Conservation (phyloP, 2,113 vertebrate species). For the Ailurus styani region DNA sequence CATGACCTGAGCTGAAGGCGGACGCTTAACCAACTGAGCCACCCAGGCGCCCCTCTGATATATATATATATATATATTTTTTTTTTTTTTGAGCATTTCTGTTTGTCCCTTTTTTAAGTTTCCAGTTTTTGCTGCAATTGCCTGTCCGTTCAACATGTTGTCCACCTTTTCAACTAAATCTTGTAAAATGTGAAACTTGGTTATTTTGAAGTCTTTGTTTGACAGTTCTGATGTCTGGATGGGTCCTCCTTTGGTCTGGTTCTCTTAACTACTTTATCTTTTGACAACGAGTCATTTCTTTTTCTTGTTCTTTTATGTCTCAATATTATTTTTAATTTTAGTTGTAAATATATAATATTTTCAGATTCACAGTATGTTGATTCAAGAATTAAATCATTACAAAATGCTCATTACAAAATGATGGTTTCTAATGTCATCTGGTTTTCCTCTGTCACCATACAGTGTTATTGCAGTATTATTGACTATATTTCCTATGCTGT, state of each 20-base stretch:
- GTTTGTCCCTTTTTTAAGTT: not conserved
- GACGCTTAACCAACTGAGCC: too few species aligned
- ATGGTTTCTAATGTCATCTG: not conserved
- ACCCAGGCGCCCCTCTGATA: too few species aligned
- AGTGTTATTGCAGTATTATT: not conserved
- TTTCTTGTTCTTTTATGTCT: not conserved
- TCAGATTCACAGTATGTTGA: not conserved
- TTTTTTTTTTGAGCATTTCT: not conserved
- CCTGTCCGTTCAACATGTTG: not conserved
- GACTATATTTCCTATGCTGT: not conserved
- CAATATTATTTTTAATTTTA: not conserved
- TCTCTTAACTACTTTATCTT: not conserved
- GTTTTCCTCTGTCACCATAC: not conserved
- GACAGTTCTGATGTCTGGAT: not conserved
- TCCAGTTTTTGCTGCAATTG: not conserved
- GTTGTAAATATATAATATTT: not conserved
- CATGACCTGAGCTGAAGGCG: too few species aligned
- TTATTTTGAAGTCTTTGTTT: not conserved
- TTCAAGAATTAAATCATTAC: not conserved
- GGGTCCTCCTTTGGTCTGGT: not conserved
- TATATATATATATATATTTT: too few species aligned
- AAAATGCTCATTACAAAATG: not conserved
- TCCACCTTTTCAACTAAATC: not conserved
- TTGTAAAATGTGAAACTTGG: not conserved
- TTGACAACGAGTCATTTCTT: not conserved